phyloP scores from a whole-genome alignment of 2,113 vertebrate species.

The Xerus inauris region DNA sequence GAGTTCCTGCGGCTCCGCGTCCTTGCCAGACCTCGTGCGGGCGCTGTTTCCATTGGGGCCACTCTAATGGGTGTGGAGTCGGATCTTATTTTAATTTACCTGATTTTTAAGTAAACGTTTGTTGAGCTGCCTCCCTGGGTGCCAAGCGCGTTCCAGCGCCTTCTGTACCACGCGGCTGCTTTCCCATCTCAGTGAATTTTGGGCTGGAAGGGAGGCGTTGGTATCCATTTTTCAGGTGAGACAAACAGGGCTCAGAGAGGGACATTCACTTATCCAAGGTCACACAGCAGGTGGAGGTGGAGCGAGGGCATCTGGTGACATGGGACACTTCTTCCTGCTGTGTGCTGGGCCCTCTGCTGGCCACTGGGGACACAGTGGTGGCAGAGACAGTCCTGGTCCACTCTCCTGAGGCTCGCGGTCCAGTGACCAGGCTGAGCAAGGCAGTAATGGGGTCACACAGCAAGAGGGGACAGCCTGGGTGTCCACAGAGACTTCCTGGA shows the following conservation, averaged over 20 bases:
- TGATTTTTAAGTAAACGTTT: neutral
- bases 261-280: neutral
- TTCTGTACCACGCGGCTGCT: neutral
- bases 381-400: neutral
- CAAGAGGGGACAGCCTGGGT: neutral
- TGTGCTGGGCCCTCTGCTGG: neutral
- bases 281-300: neutral
- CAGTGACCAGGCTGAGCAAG: neutral
- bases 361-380: too few species aligned
- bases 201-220: neutral
- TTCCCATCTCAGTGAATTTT: neutral
- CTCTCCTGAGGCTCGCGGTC: neutral
- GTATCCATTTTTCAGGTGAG: neutral
- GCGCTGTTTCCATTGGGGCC: neutral
- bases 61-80: too few species aligned
- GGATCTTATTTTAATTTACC: neutral
- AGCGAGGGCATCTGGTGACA: neutral
- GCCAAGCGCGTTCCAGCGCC: neutral
- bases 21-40: too few species aligned
- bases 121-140: neutral
- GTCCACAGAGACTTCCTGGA: neutral
- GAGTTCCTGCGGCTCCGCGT: too few species aligned
- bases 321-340: neutral
- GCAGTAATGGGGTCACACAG: too few species aligned
- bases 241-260: neutral